Conservation (phyloP, 2,888 invertebrate species). For the Taenaris catops region DNA sequence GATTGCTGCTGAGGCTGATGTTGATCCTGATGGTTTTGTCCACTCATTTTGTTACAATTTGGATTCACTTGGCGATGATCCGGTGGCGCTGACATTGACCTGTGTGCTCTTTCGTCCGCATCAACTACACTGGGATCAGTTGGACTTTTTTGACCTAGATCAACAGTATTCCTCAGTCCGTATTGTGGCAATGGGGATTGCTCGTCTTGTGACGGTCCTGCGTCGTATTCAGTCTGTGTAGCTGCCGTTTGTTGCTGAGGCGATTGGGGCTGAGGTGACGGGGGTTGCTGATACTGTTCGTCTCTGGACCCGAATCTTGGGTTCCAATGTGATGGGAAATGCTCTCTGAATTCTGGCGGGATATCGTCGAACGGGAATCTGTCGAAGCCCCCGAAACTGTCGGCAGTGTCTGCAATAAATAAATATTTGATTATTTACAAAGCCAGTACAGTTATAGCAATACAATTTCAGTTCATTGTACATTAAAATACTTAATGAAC, state of each 20-base stretch:
- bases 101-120: conserved; percentile 81
- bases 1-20: conserved; percentile 33
- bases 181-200: conserved; percentile 78
- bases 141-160: conserved; percentile 85
- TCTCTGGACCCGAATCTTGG: conserved; percentile 55
- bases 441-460: no score
- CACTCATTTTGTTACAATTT: conserved; percentile 49
- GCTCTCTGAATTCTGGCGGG: conserved; percentile 69
- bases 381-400: conserved; percentile 71
- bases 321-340: conserved; percentile 67
- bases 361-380: conserved; percentile 77
- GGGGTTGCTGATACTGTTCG: conserved; percentile 40
- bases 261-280: conserved; percentile 36
- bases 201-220: conserved; percentile 39
- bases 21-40: conserved; percentile 47
- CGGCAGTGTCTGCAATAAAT: conserved; percentile 66
- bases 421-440: conserved; percentile 44
- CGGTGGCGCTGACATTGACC: conserved; percentile 91
- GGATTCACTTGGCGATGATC: conserved; percentile 63
- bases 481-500: no score
- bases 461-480: no score
- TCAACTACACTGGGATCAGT: conserved; percentile 71
- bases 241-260: conserved; percentile 49
- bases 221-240: conserved; percentile 60
- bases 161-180: conserved; percentile 88